These are phyloP conservation scores for Chrysaora quinquecirrha DNA, from an alignment of 30 jellyfish, hydroid and myxozoan species.

Conservation along the genomic window DNA sequence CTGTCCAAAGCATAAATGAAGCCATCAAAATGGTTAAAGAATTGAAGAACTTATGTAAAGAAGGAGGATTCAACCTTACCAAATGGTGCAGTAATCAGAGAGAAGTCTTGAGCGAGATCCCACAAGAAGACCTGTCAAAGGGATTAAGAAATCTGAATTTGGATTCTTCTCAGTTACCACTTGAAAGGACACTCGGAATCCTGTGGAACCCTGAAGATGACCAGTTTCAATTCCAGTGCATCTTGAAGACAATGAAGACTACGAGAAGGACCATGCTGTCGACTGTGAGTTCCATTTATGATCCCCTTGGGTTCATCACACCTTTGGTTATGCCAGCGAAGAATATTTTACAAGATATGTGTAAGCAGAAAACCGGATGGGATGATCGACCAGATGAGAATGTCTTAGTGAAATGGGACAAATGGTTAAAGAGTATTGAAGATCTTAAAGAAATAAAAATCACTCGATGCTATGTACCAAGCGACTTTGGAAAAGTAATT, in stretches of 20 bases:
- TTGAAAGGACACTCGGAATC: background rate
- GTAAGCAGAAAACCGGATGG: background rate
- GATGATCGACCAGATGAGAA: background rate
- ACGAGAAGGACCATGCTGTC: constrained; percentile 13
- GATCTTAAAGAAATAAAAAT: constrained; percentile 21
- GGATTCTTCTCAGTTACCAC: background rate
- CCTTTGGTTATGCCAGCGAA: background rate
- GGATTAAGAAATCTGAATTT: background rate
- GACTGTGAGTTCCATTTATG: background rate
- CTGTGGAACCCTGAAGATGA: background rate
- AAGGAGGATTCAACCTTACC: background rate
- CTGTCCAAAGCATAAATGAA: background rate
- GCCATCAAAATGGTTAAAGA: background rate
- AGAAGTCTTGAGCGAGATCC: background rate
- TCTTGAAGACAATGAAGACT: background rate
- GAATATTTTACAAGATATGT: background rate
- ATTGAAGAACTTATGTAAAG: background rate
- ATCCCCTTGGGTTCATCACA: background rate
- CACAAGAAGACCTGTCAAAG: background rate
- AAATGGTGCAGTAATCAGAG: background rate
- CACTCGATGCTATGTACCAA: constrained; percentile 41
- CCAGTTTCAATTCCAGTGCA: constrained; percentile 24
- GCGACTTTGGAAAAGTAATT: constrained; percentile 37
- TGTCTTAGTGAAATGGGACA: constrained; percentile 18
- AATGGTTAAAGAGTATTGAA: constrained; percentile 31